These are phyloP conservation scores for Drosophila eohydei DNA, from an alignment of 2,888 invertebrate species.

Conservation along the genomic window DNA sequence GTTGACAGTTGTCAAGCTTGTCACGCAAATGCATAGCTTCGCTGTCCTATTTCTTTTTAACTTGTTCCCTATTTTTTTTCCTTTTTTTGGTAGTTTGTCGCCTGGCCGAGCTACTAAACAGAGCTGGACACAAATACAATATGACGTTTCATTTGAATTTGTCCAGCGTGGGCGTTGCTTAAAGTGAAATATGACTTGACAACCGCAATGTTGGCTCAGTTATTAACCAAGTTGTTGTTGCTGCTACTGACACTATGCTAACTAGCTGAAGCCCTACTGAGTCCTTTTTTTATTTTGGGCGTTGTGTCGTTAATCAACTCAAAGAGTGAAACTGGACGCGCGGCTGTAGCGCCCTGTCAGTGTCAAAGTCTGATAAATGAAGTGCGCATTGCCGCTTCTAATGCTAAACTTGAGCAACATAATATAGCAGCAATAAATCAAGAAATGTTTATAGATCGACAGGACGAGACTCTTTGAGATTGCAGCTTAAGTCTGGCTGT, in stretches of 20 bases:
- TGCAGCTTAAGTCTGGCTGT: slow-evolving; percentile 9
- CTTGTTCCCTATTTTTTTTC: neutral
- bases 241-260: slow-evolving; percentile 32
- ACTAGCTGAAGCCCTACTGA: slow-evolving; percentile 29
- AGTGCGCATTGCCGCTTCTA: slow-evolving; percentile 44
- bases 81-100: slow-evolving; percentile 14
- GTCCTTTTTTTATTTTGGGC: slow-evolving; percentile 13
- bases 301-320: slow-evolving; percentile 69
- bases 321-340: slow-evolving; percentile 60
- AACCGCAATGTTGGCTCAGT: slow-evolving; percentile 37
- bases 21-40: slow-evolving; percentile 58
- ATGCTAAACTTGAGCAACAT: slow-evolving; percentile 11
- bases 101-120: slow-evolving; percentile 24
- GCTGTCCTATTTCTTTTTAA: slow-evolving; percentile 2
- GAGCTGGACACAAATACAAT: slow-evolving; percentile 61
- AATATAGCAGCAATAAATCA: neutral
- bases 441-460: slow-evolving; percentile 15
- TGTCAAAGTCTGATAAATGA: slow-evolving; percentile 77
- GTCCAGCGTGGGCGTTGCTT: slow-evolving; percentile 54
- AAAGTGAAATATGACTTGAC: slow-evolving; percentile 78
- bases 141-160: slow-evolving; percentile 74
- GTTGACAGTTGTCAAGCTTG: slow-evolving; percentile 52
- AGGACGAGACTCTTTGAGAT: neutral
- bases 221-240: slow-evolving; percentile 9
- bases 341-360: slow-evolving; percentile 57